Conservation (phyloP, 1,140 invertebrate species). For the Pteromalus puparum region DNA sequence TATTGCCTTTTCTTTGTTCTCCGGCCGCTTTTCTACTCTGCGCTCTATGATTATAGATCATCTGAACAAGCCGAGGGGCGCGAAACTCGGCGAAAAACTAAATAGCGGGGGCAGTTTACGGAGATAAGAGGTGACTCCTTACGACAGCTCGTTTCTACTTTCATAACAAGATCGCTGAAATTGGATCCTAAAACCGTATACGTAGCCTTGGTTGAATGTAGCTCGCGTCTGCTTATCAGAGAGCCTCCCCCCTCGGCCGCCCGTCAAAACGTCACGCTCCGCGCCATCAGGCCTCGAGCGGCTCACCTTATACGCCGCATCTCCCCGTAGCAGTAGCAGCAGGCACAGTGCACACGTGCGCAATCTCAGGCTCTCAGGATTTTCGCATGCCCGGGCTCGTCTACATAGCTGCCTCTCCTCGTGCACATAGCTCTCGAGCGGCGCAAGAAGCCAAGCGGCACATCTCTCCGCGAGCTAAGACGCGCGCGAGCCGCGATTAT, state of each 20-base stretch:
- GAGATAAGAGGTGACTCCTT: too few relatives aligned
- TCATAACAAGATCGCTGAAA: too few relatives aligned
- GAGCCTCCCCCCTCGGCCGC: not conserved
- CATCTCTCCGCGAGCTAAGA: constrained; percentile 21
- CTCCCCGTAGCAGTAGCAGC: not conserved
- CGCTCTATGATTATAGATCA: not conserved
- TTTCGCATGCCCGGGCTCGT: constrained; percentile 26
- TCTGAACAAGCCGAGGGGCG: not conserved
- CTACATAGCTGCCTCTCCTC: constrained; percentile 3
- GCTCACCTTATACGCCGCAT: not conserved
- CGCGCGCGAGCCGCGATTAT: constrained; percentile 25
- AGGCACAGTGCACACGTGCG: not conserved
- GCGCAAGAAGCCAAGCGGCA: constrained; percentile 26
- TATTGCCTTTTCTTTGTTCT: not conserved
- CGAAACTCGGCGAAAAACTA: not conserved
- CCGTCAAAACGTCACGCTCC: constrained; percentile 15
- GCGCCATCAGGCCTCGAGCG: not conserved
- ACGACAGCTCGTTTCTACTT: too few relatives aligned
- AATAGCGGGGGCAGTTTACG: too few relatives aligned
- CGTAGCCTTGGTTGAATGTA: too few relatives aligned
- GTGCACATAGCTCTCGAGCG: not conserved
- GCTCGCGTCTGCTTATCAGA: not conserved
- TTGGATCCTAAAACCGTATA: too few relatives aligned
- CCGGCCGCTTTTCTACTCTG: not conserved
- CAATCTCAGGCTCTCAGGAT: constrained; percentile 7